A percentile compares a stretch with the other conserved stretches of the same genome.
Conservation (phyloP, 2,888 invertebrate genomes). For the Ischnura elegans region DNA sequence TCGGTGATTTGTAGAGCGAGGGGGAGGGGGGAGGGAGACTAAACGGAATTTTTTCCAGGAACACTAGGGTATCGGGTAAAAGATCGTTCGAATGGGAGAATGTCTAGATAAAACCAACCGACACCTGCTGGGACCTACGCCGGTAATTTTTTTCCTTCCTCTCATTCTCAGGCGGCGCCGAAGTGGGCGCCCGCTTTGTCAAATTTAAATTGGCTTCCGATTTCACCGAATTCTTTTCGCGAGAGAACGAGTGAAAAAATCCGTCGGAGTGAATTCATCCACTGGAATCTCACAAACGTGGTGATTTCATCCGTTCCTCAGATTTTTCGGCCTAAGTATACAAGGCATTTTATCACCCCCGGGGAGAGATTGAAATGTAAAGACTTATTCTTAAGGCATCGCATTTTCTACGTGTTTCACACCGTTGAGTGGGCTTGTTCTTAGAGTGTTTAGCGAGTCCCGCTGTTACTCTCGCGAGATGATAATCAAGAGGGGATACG, state of each 20-base stretch:
- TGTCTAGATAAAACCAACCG: background rate
- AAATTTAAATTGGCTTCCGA: slow-evolving; percentile 31
- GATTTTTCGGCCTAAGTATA: background rate
- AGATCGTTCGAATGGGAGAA: background rate
- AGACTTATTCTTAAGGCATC: background rate
- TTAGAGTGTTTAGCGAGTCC: too few species aligned
- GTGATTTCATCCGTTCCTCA: background rate
- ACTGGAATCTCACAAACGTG: background rate
- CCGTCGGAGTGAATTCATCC: background rate
- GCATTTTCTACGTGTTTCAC: too few species aligned
- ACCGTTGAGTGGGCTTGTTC: too few species aligned
- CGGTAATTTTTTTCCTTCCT: background rate
- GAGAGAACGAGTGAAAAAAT: background rate
- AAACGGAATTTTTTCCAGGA: background rate
- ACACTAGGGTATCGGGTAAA: background rate
- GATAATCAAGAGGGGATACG: too few species aligned
- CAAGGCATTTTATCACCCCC: background rate
- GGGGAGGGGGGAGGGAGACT: background rate
- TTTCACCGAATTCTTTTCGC: background rate
- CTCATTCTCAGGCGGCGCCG: background rate
- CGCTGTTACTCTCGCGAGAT: too few species aligned
- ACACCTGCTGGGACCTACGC: background rate
- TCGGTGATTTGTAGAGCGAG: background rate
- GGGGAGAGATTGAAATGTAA: background rate
- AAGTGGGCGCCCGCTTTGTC: background rate